A percentile compares a stretch with the other conserved stretches of the same genome.
phyloP scores from a whole-genome alignment of 2,113 vertebrate species.

The Cynoglossus semilaevis region DNA sequence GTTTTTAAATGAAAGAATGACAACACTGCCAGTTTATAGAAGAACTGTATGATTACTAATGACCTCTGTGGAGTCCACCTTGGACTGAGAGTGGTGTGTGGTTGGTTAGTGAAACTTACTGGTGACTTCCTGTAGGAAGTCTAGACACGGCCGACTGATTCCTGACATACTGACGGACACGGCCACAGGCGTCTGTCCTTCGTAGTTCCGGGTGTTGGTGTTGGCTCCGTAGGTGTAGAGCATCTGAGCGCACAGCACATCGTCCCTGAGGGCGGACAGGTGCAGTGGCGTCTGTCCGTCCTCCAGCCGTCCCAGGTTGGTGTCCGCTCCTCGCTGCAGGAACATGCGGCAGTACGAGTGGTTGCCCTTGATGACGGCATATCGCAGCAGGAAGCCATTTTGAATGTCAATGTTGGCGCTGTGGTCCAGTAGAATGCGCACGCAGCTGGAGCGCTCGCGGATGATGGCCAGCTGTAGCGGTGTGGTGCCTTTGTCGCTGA shows the following conservation, averaged over 20 bases:
- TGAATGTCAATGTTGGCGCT: conserved; percentile 98
- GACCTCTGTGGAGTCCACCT: too few species aligned
- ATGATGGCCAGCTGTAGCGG: conserved; percentile 97
- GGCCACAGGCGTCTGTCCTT: conserved; percentile 94
- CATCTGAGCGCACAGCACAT: conserved; percentile 93
- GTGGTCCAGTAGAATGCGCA: conserved; percentile 96
- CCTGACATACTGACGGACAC: conserved; percentile 93
- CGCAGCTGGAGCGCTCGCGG: conserved; percentile 95
- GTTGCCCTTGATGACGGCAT: conserved; percentile 98
- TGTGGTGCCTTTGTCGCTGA: conserved; percentile 97
- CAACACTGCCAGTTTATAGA: too few species aligned
- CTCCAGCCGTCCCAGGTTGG: conserved; percentile 92
- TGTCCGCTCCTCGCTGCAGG: conserved; percentile 95
- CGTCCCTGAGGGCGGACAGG: conserved; percentile 94
- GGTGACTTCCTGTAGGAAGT: conserved; percentile 97
- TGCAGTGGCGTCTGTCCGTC: conserved; percentile 97
- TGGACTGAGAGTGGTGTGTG: neutral
- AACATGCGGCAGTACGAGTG: conserved; percentile 99
- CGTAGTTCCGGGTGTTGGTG: conserved; percentile 95
- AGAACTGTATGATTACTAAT: too few species aligned
- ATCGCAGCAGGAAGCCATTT: conserved; percentile 94
- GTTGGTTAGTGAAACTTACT: conserved; percentile 78
- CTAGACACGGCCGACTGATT: conserved; percentile 92
- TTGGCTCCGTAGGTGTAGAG: conserved; percentile 95
- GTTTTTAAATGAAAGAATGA: too few species aligned